Conservation (phyloP, 2,888 invertebrate genomes). For the Melikaiella ostensackeni region DNA sequence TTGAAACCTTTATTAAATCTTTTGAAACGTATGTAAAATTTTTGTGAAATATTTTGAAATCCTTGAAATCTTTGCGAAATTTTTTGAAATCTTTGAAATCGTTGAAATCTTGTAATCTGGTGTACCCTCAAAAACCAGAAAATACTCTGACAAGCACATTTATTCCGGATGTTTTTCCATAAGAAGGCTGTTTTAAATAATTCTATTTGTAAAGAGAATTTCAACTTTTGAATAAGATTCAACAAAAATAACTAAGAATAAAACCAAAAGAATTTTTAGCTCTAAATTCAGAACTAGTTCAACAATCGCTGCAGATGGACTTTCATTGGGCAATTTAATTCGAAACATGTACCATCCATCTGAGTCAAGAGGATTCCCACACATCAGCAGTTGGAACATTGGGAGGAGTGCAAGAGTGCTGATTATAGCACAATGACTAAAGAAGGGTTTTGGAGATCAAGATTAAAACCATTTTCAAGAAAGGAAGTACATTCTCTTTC, state of each 20-base stretch:
- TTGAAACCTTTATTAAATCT: no score
- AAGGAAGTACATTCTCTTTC: constrained; percentile 12
- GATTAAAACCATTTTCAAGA: constrained; percentile 33
- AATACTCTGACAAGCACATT: no score
- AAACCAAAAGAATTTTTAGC: neutral
- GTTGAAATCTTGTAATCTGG: no score
- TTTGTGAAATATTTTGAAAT: no score
- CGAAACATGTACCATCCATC: constrained; percentile 8
- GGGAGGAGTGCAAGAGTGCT: constrained; percentile 31
- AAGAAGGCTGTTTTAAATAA: neutral
- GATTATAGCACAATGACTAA: constrained; percentile 28
- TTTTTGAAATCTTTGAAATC: no score
- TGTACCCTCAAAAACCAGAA: no score
- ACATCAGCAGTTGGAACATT: constrained; percentile 14
- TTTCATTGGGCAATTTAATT: neutral
- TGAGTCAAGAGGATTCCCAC: constrained; percentile 3
- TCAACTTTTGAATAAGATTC: neutral
- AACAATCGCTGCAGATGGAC: neutral
- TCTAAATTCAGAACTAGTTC: neutral
- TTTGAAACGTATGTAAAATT: no score
- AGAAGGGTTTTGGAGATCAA: constrained; percentile 30
- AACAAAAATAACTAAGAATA: neutral
- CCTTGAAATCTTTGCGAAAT: no score
- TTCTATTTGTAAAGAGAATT: neutral
- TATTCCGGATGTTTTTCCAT: no score